These are phyloP conservation scores for Perca schrenkii DNA, from an alignment of 2,113 vertebrate genomes.

Conservation along the genomic window DNA sequence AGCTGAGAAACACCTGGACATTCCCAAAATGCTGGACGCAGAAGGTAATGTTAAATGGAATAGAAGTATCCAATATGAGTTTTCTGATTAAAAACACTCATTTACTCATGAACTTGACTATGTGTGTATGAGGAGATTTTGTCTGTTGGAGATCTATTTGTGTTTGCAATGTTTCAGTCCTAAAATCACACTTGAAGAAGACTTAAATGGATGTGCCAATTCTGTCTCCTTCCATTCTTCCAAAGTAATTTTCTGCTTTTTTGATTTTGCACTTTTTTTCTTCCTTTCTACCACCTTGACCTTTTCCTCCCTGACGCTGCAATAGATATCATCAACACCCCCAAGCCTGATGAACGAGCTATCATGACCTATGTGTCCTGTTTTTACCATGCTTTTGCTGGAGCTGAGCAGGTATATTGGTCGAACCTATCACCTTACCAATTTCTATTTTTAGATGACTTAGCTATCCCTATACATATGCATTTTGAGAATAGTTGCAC, in stretches of 20 bases:
- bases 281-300: neutral
- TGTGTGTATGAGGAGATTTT: neutral
- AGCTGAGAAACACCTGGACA: conserved; percentile 98
- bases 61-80: neutral
- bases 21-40: conserved; percentile 99
- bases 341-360: conserved; percentile 98
- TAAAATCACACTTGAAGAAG: neutral
- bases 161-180: neutral
- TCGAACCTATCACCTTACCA: neutral
- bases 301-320: conserved; percentile 23
- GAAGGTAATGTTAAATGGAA: conserved; percentile 88
- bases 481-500: conserved; percentile 17
- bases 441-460: neutral
- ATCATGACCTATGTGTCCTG: conserved; percentile 99
- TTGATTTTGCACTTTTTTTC: neutral
- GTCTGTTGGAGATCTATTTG: neutral
- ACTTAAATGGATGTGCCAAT: neutral
- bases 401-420: conserved; percentile 94
- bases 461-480: neutral
- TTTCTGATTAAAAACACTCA: neutral
- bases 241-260: neutral
- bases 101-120: neutral
- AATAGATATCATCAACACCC: conserved; percentile 97
- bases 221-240: neutral
- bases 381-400: conserved; percentile 99